Conservation (phyloP, 2,797 vertebrate species). For the Oryzias dopingdopingensis region DNA sequence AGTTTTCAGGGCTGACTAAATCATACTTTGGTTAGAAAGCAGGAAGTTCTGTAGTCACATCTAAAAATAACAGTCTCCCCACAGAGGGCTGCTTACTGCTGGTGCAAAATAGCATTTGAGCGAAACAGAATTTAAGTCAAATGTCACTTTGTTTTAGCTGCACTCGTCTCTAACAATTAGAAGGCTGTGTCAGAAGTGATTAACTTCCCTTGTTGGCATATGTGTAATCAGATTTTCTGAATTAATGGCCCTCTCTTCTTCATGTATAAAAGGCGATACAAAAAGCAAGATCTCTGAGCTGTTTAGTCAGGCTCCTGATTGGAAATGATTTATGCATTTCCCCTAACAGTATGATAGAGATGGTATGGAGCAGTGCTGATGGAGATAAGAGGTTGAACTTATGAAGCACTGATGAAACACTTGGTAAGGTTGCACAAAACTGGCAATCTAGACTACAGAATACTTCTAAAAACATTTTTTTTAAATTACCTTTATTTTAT, state of each 20-base stretch:
- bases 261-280: slow-evolving; percentile 1
- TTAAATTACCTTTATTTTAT: too few species aligned
- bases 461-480: background rate
- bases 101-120: slow-evolving; percentile 4
- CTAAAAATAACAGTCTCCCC: slow-evolving; percentile 13
- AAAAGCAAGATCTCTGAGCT: slow-evolving; percentile 12
- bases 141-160: slow-evolving; percentile 29
- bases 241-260: slow-evolving; percentile 20
- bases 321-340: slow-evolving; percentile 35
- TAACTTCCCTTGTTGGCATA: slow-evolving; percentile 17
- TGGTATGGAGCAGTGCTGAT: slow-evolving; percentile 24
- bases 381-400: slow-evolving; percentile 43
- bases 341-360: slow-evolving; percentile 51
- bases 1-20: slow-evolving; percentile 26
- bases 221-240: slow-evolving; percentile 26
- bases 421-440: slow-evolving; percentile 45
- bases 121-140: slow-evolving; percentile 19
- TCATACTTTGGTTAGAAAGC: slow-evolving; percentile 17
- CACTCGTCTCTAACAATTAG: slow-evolving; percentile 25
- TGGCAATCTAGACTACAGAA: slow-evolving; percentile 7
- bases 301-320: slow-evolving; percentile 30
- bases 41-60: slow-evolving; percentile 20
- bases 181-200: slow-evolving; percentile 10
- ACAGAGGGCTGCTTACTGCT: slow-evolving; percentile 1
- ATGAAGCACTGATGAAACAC: slow-evolving; percentile 58